Conservation (phyloP, 2,113 vertebrate genomes). For the Reinhardtius hippoglossoides region DNA sequence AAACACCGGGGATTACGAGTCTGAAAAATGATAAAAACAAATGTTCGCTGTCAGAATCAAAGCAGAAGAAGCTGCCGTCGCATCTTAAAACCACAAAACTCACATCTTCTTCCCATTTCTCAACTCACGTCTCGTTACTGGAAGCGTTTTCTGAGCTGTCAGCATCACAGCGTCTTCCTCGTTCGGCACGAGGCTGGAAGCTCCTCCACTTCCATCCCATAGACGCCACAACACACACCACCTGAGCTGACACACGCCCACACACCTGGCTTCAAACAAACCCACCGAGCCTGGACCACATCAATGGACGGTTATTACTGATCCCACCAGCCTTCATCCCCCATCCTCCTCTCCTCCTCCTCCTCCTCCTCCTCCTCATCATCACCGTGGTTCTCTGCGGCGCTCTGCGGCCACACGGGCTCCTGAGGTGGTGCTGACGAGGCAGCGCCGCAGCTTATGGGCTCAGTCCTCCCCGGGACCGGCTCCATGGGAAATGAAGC, state of each 20-base stretch:
- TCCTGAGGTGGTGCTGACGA: constrained; percentile 54
- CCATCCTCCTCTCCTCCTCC: constrained; percentile 2
- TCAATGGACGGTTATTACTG: constrained; percentile 43
- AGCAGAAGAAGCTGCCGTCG: background rate
- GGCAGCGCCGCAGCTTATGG: constrained; percentile 46
- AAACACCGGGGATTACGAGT: background rate
- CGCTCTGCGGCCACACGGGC: background rate
- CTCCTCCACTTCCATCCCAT: background rate
- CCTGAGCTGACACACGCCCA: constrained; percentile 11
- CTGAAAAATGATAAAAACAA: background rate
- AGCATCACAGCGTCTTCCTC: background rate
- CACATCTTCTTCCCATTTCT: background rate
- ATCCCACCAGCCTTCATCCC: constrained; percentile 17
- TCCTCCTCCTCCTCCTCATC: background rate
- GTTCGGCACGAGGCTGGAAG: background rate
- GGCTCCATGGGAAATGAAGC: constrained; percentile 27
- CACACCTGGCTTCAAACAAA: constrained; percentile 38
- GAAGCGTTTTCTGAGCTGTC: background rate
- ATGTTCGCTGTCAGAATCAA: background rate
- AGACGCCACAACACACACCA: background rate
- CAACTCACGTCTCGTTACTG: background rate
- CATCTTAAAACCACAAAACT: background rate
- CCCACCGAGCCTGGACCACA: constrained; percentile 24
- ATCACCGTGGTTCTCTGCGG: background rate
- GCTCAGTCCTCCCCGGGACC: constrained; percentile 31